A percentile compares a stretch with the other conserved stretches of the same genome.
Conservation (phyloP, 2,888 invertebrate genomes). For the Byasa hedistus region DNA sequence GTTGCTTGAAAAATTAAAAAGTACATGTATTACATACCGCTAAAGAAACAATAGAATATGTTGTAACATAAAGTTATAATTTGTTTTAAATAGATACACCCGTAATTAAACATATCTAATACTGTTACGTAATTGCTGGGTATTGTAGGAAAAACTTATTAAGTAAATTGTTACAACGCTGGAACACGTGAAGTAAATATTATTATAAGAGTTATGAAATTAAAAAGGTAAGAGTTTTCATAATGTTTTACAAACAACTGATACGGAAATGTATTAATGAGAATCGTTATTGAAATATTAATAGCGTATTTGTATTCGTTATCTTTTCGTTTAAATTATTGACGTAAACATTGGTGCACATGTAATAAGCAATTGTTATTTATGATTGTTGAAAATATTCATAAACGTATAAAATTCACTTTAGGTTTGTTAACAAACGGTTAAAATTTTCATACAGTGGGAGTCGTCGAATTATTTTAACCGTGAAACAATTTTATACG, state of each 20-base stretch:
- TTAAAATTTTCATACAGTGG: no score
- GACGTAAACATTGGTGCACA: no score
- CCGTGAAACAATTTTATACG: not conserved
- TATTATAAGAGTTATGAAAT: constrained; percentile 27
- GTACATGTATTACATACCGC: not conserved
- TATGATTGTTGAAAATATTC: no score
- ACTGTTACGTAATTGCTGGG: not conserved
- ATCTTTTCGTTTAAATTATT: not conserved
- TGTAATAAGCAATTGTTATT: no score
- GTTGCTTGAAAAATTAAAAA: not conserved
- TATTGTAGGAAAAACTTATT: constrained; percentile 3
- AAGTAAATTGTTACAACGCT: constrained; percentile 18
- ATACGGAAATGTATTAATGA: constrained; percentile 12
- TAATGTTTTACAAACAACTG: constrained; percentile 24
- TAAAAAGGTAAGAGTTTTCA: constrained; percentile 6
- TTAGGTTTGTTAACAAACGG: no score
- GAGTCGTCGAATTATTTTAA: not conserved
- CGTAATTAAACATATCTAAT: not conserved
- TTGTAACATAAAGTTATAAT: no score
- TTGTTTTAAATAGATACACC: no score
- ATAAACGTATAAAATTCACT: no score
- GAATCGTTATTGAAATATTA: constrained; percentile 1
- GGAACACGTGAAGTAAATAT: constrained; percentile 26
- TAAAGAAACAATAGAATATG: no score
- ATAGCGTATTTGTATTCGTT: not conserved